Evolutionary conservation across 2,888 invertebrate genomes (phyloP).

Genomic region (Cenopis cana): DNA sequence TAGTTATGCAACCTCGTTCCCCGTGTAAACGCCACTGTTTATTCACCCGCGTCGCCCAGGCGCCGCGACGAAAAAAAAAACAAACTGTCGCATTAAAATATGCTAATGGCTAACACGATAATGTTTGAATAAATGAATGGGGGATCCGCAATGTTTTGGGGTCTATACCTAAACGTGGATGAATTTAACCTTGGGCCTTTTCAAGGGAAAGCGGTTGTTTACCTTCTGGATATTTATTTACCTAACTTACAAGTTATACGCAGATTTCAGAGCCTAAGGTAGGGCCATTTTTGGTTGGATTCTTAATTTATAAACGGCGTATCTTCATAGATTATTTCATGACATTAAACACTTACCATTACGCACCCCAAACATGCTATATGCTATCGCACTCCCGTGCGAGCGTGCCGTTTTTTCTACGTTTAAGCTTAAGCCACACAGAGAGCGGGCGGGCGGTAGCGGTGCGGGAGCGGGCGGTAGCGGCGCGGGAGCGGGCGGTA

Average conservation of each 20-base stretch:
- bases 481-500: too few species aligned
- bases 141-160: constrained; percentile 54
- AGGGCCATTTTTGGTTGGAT: too few species aligned
- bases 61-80: constrained; percentile 47
- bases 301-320: too few species aligned
- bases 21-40: constrained; percentile 28
- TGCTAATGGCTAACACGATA: constrained; percentile 55
- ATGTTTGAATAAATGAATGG: constrained; percentile 60
- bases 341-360: neutral
- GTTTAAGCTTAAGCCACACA: too few species aligned
- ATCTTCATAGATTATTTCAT: too few species aligned
- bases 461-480: too few species aligned
- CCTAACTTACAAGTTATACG: neutral
- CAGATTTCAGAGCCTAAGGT: too few species aligned
- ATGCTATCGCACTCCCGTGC: too few species aligned
- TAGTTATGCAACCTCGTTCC: constrained; percentile 27
- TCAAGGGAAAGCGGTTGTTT: neutral
- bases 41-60: constrained; percentile 34
- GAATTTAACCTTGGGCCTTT: constrained; percentile 1
- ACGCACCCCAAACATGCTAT: neutral
- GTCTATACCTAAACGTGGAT: constrained; percentile 45
- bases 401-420: too few species aligned
- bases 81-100: constrained; percentile 57
- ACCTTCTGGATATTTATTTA: neutral
- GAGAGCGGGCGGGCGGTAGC: too few species aligned